phyloP scores from a whole-genome alignment of 1,140 invertebrate genomes.

The Trachymyrmex septentrionalis region DNA sequence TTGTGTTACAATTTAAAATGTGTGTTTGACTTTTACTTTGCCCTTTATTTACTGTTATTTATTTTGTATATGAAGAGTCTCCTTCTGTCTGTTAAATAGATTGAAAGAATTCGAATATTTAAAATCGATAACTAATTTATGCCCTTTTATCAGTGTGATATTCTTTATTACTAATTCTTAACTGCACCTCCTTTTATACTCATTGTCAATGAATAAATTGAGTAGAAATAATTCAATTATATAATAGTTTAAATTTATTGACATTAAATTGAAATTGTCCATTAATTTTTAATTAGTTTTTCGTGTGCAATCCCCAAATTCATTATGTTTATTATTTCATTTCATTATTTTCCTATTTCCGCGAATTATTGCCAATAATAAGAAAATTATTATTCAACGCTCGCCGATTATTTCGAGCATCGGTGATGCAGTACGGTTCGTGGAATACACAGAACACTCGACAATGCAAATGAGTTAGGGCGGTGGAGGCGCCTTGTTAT shows the following conservation, averaged over 20 bases:
- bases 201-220: not conserved
- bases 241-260: not conserved
- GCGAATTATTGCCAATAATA: constrained; percentile 13
- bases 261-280: not conserved
- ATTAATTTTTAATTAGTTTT: not conserved
- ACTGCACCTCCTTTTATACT: not conserved
- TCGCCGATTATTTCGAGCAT: not conserved
- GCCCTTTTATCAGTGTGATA: not conserved
- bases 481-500: not conserved
- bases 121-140: not conserved
- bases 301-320: not conserved
- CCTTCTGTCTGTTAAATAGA: too few species aligned
- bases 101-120: not conserved
- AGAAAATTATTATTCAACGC: constrained; percentile 16
- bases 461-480: constrained; percentile 10
- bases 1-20: too few species aligned
- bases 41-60: too few species aligned
- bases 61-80: too few species aligned
- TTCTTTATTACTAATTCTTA: not conserved
- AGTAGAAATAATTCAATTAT: not conserved
- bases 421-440: not conserved
- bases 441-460: constrained; percentile 12
- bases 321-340: not conserved
- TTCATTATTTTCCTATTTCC: not conserved
- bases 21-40: too few species aligned